Percentiles rank a stretch among this genome's conserved stretches.
Evolutionary conservation across 2,888 invertebrate species (phyloP).

Genomic region (Mythimna vitellina): DNA sequence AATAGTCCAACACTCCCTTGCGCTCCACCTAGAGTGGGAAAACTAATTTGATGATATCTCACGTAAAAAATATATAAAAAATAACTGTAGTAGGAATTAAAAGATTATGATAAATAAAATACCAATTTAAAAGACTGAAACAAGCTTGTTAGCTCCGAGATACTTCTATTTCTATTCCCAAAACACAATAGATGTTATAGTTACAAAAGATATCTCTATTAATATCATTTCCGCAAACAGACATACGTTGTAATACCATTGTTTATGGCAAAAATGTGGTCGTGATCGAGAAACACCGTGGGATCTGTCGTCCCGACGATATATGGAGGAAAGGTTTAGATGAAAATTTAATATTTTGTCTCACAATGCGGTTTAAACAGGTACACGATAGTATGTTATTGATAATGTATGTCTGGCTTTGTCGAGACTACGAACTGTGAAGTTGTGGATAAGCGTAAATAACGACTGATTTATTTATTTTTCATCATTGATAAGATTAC

Average conservation of each 20-base stretch:
- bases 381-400: conserved; percentile 61
- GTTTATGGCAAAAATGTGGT: conserved; percentile 74
- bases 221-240: conserved; percentile 57
- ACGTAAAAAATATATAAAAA: no score
- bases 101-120: background rate
- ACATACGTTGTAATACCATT: conserved; percentile 50
- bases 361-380: conserved; percentile 64
- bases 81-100: no score
- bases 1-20: no score
- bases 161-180: background rate
- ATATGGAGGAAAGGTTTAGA: conserved; percentile 72
- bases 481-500: no score
- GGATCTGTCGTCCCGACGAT: conserved; percentile 73
- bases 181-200: conserved; percentile 41
- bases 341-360: conserved; percentile 79
- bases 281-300: conserved; percentile 79
- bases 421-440: background rate
- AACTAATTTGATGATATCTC: no score
- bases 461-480: background rate
- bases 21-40: no score
- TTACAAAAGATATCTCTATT: conserved; percentile 43
- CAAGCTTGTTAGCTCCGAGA: background rate
- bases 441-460: conserved; percentile 23
- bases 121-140: background rate
- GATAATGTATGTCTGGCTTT: conserved; percentile 54